Evolutionary conservation across 2,797 vertebrate species (phyloP), one percentile per base, ranked within the genome.

Genomic region (Bryconaethiops microstoma): DNA sequence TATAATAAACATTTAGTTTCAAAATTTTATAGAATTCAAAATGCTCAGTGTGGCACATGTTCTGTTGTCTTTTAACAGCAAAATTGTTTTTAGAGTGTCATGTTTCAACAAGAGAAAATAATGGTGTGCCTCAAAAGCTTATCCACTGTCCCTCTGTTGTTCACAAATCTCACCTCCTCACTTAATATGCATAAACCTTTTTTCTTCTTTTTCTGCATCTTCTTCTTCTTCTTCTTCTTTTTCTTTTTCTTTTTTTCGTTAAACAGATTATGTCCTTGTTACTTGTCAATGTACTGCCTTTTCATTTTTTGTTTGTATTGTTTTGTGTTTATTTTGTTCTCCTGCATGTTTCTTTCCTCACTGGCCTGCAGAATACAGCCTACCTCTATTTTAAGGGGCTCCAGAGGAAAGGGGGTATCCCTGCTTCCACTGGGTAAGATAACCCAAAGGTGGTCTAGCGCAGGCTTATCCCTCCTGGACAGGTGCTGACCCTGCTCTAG

Each of bases 291-390:
- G 55, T 64, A 1, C 48, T 72, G 55, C 57, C 19, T 65, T 86
- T 17, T 17, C 2, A 35, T 23, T 76, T 69, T 74, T 78, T 64
- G 45, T 23, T 50, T 81, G 71, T 72, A 79, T 80, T 62, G 62
- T 35, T 64, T 63, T n/a, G 29, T 80, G 12, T 59, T 77, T 78
- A 65, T 70, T 54, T n/a, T 77, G 50, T 59, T 69, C 45, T 86
- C 76, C 80, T 91, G 89, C 90, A 90, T 89, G 88, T 89, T 88
- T 86, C 87, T 86, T 84, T 86, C 78, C 78, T 29, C 79, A 86
- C 19, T 83, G 50, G 65, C 74, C 77, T 82, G 74, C 83, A 92
- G 88, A 89, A 87, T 91, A 82, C 86, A 89, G 82, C 91, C 90
- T 67, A 88, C 84, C 71, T 91, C 86, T 78, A 84, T 89, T 82